Evolutionary conservation across 2,113 vertebrate species (phyloP), one percentile per base, ranked within the genome.

Genomic region (Megaleporinus macrocephalus): DNA sequence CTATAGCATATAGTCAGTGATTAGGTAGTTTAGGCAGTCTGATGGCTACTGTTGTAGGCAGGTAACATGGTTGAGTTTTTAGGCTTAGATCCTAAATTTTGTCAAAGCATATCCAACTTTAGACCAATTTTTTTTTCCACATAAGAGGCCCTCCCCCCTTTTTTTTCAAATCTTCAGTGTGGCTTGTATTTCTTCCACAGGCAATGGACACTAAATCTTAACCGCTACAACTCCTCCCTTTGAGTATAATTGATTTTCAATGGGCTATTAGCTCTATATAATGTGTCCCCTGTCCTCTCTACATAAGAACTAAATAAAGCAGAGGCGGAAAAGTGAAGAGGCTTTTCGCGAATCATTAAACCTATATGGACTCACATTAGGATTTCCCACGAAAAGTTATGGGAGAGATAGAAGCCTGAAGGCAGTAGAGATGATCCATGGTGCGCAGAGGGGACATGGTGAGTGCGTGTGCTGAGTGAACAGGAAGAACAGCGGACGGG

Each of bases 401-500:
- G 44, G 41, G 12, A 44, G 53, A 61, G 55, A 82, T 78, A 78
- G 24, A 65, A 51, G 27, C 68, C 66, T 75, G 22, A 69, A 78
- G 62, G 83, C 49, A 74, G 27, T 57, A 20, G 44, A 79, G 47
- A 73, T 75, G 71, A 76, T 79, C 55, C 41, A 62, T 53, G 75
- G 26, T 49, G 71, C 53, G 33, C 73, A 78, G 72, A 79, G 76
- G 61, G 51, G 47, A 72, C 41, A 62, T 53, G 63, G 41, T 80
- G 69, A 65, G 29, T 69, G 66, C 55, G 51, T 83, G 72, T 83
- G 68, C 75, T 44, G 36, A 29, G 36, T 57, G 55, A 81, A 49
- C 85, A 80, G 81, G 81, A 86, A 81, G 69, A 80, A 65, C 30
- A 7, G 22, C 57, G 81, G 85, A 86, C 70, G 70, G 69, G 53